Conservation (phyloP, 2,113 vertebrate species). For the Hippocampus comes region DNA sequence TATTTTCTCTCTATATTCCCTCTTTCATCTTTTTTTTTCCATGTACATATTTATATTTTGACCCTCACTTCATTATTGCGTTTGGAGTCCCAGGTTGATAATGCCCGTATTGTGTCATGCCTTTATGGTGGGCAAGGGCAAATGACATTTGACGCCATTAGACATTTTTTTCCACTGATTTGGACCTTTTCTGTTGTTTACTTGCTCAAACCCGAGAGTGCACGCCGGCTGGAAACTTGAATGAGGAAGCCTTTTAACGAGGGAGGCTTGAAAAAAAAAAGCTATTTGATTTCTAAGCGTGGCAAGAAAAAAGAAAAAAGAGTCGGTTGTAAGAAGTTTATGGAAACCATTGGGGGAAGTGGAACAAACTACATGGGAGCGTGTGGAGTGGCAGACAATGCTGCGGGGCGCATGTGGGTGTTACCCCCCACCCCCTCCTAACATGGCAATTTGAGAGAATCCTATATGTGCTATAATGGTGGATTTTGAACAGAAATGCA, state of each 20-base stretch:
- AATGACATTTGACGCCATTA: constrained; percentile 31
- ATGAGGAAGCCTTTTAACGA: constrained; percentile 47
- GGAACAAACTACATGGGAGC: constrained; percentile 37
- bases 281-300: constrained; percentile 46
- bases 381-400: constrained; percentile 13
- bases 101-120: constrained; percentile 42
- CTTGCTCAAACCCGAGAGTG: constrained; percentile 60
- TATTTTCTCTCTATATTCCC: not conserved
- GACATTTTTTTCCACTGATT: constrained; percentile 57
- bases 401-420: not conserved
- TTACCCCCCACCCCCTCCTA: constrained; percentile 7
- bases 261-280: constrained; percentile 10
- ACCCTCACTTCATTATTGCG: constrained; percentile 18
- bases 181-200: constrained; percentile 64
- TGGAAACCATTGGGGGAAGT: constrained; percentile 32
- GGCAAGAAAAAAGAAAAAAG: constrained; percentile 11
- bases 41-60: constrained; percentile 11
- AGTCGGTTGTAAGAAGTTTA: constrained; percentile 17
- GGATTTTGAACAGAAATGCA: constrained; percentile 16
- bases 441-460: constrained; percentile 10
- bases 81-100: constrained; percentile 33
- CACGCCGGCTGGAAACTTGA: constrained; percentile 64
- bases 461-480: constrained; percentile 8
- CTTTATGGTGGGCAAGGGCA: constrained; percentile 19
- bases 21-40: not conserved